Conservation (phyloP, 1,140 invertebrate species). For the Magallana gigas region DNA sequence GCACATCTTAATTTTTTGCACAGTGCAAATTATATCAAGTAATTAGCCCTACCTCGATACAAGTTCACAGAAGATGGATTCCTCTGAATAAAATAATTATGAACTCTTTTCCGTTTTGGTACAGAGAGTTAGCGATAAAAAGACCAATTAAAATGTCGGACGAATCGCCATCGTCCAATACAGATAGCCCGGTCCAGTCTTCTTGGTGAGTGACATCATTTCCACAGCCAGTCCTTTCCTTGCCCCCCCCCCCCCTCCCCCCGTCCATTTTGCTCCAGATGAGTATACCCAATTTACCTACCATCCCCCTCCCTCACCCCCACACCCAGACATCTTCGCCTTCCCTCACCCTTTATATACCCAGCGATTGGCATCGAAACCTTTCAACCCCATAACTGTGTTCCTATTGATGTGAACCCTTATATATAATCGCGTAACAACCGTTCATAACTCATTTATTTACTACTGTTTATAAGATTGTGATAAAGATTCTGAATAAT, state of each 20-base stretch:
- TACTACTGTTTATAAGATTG: too few species aligned
- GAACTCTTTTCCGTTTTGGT: conserved; percentile 12
- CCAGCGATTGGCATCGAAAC: too few species aligned
- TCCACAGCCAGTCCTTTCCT: too few species aligned
- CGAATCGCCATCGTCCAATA: background rate
- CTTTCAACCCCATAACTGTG: too few species aligned
- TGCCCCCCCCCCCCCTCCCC: background rate
- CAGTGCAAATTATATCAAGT: background rate
- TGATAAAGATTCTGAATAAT: too few species aligned
- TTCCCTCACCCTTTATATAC: too few species aligned
- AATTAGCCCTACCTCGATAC: background rate
- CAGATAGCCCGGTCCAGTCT: conserved; percentile 23
- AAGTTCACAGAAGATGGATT: background rate
- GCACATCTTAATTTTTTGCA: background rate
- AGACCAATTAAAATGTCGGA: conserved; percentile 24
- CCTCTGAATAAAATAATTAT: background rate
- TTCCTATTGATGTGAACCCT: too few species aligned
- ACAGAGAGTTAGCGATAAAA: conserved; percentile 1
- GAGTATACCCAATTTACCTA: too few species aligned
- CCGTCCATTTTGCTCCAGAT: background rate
- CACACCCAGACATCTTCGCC: too few species aligned
- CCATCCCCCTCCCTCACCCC: too few species aligned
- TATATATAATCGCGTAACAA: too few species aligned
- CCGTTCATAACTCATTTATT: too few species aligned
- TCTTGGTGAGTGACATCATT: conserved; percentile 11